Base-by-base conservation (phyloP, 2,113 vertebrate species). In the Nestor notabilis region DNA sequence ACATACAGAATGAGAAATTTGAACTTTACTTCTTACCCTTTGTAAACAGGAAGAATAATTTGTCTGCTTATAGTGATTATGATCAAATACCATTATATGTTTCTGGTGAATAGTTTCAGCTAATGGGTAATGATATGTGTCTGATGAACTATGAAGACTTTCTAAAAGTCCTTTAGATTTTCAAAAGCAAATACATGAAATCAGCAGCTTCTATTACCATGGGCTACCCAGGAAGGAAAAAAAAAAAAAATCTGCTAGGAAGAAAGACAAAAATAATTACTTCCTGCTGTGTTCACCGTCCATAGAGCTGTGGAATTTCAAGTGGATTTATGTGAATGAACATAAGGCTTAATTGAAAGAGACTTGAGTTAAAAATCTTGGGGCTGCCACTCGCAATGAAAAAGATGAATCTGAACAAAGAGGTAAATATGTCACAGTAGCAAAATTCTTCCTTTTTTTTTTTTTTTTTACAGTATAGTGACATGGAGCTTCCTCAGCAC, bases 51-150 rank as follows among this genome's bases (percentile, higher is more conserved):
- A 83, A 63, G 25, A 53, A 52, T 23, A 37, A 68, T 72, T 64
- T 66, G 1, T 63, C 46, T 64, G 18, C 27, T 41, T 63, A 27
- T 10, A 66, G 31, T 28, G 25, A 53, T 61, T 76, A 47, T 60
- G 47, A 23, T 61, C 11, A 14, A 52, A 72, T 23, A 8, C 16
- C 23, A 16, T 1, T 1, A 27, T 55, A 58, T 0, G 2, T 39
- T 92, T 79, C 44, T 53, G 11, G 37, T 55, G 9, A 83, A 46
- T 14, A 4, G 13, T 50, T 88, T 50, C 58, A 60, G 6, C 13
- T 92, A 64, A 63, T 43, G 11, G 33, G 8, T 60, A 75, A 63
- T 20, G 29, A 66, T 63, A 46, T 13, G 33, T 37, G 31, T 71
- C 43, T 84, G 53, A 70, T 60, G 56, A 84, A 52, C 11, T 35